phyloP scores from a whole-genome alignment of 2,113 vertebrate genomes.

The Phodopus roborovskii region DNA sequence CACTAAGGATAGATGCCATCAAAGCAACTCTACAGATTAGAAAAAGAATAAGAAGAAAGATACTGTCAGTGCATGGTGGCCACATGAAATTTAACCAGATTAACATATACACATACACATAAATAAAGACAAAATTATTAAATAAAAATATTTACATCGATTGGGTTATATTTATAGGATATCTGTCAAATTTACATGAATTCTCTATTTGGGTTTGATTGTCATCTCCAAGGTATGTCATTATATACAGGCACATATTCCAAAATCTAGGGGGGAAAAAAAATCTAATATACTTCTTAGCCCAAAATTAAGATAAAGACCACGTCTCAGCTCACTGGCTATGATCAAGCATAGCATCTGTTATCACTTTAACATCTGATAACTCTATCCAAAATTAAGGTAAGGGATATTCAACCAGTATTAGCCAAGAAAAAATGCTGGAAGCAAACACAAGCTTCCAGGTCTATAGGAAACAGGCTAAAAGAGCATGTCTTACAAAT shows the following conservation, averaged over 20 bases:
- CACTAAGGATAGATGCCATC: neutral
- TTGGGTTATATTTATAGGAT: neutral
- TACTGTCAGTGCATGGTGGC: neutral
- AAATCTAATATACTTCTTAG: neutral
- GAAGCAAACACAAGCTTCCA: slow-evolving; percentile 15
- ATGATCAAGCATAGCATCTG: neutral
- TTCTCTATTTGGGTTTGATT: neutral
- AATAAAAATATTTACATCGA: neutral
- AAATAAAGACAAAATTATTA: neutral
- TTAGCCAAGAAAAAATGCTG: neutral
- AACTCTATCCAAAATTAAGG: neutral
- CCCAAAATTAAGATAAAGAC: neutral
- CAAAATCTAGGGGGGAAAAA: neutral
- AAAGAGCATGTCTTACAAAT: neutral
- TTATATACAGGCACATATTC: neutral
- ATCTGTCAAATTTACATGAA: neutral
- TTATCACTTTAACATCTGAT: neutral
- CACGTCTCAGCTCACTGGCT: neutral
- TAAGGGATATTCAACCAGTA: neutral
- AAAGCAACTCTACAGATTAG: neutral
- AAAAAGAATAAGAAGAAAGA: neutral
- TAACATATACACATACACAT: neutral
- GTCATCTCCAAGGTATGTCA: neutral
- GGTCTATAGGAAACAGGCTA: neutral
- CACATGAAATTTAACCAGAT: neutral